Base-by-base conservation (phyloP, 2,113 vertebrate genomes). In the Natator depressus region DNA sequence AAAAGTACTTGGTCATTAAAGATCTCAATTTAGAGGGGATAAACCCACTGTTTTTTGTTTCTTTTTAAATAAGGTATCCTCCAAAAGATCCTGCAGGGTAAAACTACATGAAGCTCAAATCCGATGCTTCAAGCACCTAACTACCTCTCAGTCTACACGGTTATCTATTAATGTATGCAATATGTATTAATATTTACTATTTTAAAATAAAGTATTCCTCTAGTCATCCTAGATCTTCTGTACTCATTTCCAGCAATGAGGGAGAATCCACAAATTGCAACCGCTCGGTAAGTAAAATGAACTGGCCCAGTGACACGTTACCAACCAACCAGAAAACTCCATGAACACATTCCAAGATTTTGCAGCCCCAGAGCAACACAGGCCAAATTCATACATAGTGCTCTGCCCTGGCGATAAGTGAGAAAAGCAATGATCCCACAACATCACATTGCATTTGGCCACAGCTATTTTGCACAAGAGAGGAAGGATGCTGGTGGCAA, bases 301-400 rank as follows among this genome's bases (percentile, higher is more conserved):
- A 94, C 53, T 80, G 93, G 76, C 49, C 31, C 55, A 90, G 75
- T 38, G 53, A 75, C 78, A 78, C 80, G 76, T 88, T 92, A 75
- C 91, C 90, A 93, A 92, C 53, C 72, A 90, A 88, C 62, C 46
- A 91, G 89, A 95, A 87, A 91, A 62, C 85, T 89, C 69, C 51
- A 89, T 53, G n/a, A 93, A 29, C 83, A 83, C 65, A 90, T 95
- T 94, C 94, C 93, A 97, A 95, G 76, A 84, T 79, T 81, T 92
- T 94, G 75, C 87, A 57, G 85, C 80, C 27, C 31, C 35, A 51
- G 27, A n/a, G 31, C 87, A 88, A 91, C 90, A 92, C 81, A 50
- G 82, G 84, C 82, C 75, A 82, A 91, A 65, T 65, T 65, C 65
- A 69, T n/a, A 9, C 35, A 69, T 17, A 19, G 35, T 19, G 35